phyloP scores from a whole-genome alignment of 1,140 invertebrate species.

The Drosophila pruinosa region DNA sequence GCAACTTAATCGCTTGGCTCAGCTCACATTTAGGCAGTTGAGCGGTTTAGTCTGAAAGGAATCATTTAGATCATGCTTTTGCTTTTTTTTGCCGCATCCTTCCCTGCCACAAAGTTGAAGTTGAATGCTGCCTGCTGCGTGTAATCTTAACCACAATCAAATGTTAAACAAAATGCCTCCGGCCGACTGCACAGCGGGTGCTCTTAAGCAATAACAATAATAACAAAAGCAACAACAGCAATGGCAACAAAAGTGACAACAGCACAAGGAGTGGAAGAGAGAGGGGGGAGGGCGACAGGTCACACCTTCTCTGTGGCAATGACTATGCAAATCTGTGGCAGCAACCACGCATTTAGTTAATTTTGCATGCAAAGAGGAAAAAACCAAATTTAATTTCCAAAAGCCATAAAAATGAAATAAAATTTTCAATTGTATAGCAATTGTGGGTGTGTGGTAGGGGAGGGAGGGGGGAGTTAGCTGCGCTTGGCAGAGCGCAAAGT shows the following conservation, averaged over 20 bases:
- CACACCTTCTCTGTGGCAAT: constrained; percentile 62
- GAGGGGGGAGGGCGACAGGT: constrained; percentile 24
- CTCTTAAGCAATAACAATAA: constrained; percentile 34
- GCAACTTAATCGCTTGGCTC: not conserved
- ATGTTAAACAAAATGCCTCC: constrained; percentile 51
- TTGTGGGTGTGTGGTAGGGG: not conserved
- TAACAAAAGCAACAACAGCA: not conserved
- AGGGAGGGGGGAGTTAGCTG: constrained; percentile 15
- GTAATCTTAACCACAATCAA: constrained; percentile 52
- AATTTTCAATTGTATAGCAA: constrained; percentile 68
- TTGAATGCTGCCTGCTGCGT: constrained; percentile 28
- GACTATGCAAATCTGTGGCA: constrained; percentile 43
- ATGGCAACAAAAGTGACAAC: constrained; percentile 9
- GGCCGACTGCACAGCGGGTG: constrained; percentile 42
- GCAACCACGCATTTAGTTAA: constrained; percentile 51
- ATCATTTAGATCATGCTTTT: not conserved
- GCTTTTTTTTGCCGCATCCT: not conserved
- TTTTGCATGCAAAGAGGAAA: constrained; percentile 55
- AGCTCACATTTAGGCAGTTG: not conserved
- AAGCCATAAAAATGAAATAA: constrained; percentile 78
- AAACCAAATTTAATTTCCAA: constrained; percentile 65
- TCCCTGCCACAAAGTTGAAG: too few relatives aligned
- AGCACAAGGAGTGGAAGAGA: not conserved
- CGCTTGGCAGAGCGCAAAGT: constrained; percentile 55
- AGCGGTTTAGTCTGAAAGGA: not conserved